A percentile compares a stretch with the other conserved stretches of the same genome.
Conservation (phyloP, 1,140 invertebrate genomes). For the Caenorhabditis inopinata region DNA sequence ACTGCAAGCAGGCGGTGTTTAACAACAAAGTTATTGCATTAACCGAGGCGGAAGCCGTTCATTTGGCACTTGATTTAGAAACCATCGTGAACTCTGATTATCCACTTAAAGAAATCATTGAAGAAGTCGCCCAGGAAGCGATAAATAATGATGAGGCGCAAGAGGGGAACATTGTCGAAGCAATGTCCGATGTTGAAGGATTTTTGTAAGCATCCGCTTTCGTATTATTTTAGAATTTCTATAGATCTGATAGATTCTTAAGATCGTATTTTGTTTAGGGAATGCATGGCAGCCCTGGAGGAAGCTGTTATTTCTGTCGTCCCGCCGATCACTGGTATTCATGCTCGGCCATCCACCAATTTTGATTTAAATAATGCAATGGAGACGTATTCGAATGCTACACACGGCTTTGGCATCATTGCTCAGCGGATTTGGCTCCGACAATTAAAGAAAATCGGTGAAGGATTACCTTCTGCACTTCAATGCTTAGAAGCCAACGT, state of each 20-base stretch:
- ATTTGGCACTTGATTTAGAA: background rate
- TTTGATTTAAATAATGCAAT: background rate
- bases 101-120: background rate
- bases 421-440: background rate
- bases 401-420: background rate
- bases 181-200: too few species aligned
- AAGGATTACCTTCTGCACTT: background rate
- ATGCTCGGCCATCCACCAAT: background rate
- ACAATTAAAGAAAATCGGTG: background rate
- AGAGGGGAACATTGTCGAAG: too few species aligned
- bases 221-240: background rate
- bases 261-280: background rate
- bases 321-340: background rate
- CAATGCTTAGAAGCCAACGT: too few species aligned
- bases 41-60: background rate
- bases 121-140: background rate
- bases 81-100: background rate
- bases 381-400: background rate
- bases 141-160: background rate
- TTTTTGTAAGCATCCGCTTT: too few species aligned
- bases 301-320: background rate
- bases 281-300: background rate
- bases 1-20: background rate
- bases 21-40: background rate
- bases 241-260: background rate